Evolutionary conservation across 2,888 invertebrate genomes (phyloP), one percentile per base, ranked within the genome.

Genomic region (Ophion obscuratus): DNA sequence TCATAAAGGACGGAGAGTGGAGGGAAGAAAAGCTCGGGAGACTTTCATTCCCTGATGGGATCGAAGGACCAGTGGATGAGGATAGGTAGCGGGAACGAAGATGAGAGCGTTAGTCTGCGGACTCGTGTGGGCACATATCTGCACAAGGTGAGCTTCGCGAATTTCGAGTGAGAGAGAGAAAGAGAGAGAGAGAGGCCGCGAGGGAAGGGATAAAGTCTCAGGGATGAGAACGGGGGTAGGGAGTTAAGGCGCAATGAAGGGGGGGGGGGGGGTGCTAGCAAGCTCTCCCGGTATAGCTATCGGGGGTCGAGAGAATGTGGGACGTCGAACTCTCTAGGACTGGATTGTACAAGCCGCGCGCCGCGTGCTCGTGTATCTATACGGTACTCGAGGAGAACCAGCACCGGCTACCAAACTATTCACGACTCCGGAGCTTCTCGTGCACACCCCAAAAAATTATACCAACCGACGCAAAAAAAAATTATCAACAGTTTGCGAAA

Each of bases 261-360:
- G 71, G 59, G 31, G 44, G 44, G 36, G 7, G 47, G 44, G 57
- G 7, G 67, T 47, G 74, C 78, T 74, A 80, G 75, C 80, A 66
- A 77, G 77, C 81, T 73, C 71, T 71, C 62, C 20, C 59, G 67
- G 77, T 67, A 68, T 61, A 20, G 71, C 17, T 53, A 53, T 53
- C 47, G 87, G 84, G 88, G 87, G 88, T 87, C 89, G 88, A 87
- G 87, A 89, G 88, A 92, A 92, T 91, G 90, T 92, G 90, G 91
- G 89, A 92, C 92, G 89, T 92, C 92, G 91, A 92, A 92, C 91
- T 90, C 89, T 89, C 88, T 88, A 89, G 89, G 89, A 91, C 88
- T 90, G 87, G 89, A 79, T 47, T 76, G 75, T 79, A 80, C 67
- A 53, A 77, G 36, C 47, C 57, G 53, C 27, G n/a, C 44, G 57